Base-by-base conservation (phyloP, 2,797 vertebrate genomes). In the Hoplostethus mediterraneus region DNA sequence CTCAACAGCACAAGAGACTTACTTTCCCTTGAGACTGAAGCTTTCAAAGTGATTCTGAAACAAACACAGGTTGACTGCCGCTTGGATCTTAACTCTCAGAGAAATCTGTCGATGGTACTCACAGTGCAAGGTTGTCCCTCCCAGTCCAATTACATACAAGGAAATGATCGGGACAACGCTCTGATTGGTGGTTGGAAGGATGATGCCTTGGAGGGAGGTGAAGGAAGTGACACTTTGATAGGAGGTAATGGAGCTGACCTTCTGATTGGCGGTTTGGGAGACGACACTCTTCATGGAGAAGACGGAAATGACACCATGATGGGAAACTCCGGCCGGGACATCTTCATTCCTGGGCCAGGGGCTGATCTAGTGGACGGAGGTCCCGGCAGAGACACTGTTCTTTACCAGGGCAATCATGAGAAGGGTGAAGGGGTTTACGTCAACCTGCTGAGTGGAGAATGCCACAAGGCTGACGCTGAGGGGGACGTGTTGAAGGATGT, bases 401-500 rank as follows among this genome's bases (percentile, higher is more conserved):
- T 60, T 17, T 90, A 92, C 71, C 67, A 56, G n/a, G 90, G 90
- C 0, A 83, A 91, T 63, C 81, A 75, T 5, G 0, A 72, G 21
- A 90, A 0, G 3, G 67, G 77, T 9, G 10, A 68, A 68, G 87
- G 91, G 6, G 91, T 90, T 67, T 87, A 87, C n/a, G 79, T 91
- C 7, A 90, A 88, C 71, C 70, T 92, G 60, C 62, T 87, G 57
- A 86, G 40, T 1, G 86, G 90, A 33, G 84, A 85, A 49, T 80
- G 90, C 16, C 75, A 38, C n/a, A 62, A 75, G 4, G 86, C 86
- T 3, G 89, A 92, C 16, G 89, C 91, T 5, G 87, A 92, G 47
- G 88, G 90, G 0, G 88, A 92, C 14, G 77, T 91, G 30, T 5
- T 90, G 67, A 90, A 82, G 66, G 87, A 90, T 1, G 78, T 92